Base-by-base conservation (phyloP, 2,113 vertebrate genomes). In the Corythaixoides concolor region DNA sequence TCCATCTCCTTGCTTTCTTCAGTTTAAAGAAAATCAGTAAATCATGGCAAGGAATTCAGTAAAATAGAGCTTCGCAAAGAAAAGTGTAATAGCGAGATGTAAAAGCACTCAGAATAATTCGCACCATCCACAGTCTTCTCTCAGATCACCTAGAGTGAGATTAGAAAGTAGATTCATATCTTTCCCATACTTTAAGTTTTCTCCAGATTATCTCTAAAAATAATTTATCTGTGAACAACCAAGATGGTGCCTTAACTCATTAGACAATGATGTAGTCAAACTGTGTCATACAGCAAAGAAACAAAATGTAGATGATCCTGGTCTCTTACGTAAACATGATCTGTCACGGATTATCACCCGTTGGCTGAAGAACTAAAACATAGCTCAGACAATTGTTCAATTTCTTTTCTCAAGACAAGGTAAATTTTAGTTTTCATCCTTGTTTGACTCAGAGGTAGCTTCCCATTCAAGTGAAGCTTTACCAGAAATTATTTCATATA, bases 81-180 rank as follows among this genome's bases (percentile, higher is more conserved):
- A 64, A 55, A 81, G 3, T 2, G 2, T 37, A 53, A 35, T 5
- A 69, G 7, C 0, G 0, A 76, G 33, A 73, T 24, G 6, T 49
- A 73, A 79, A 73, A 74, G 16, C 33, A 37, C 5, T 58, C 32
- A 22, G 53, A 73, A 52, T 23, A 66, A 58, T 17, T 83, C 1
- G 5, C 30, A 69, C 4, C 49, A 76, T 39, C 17, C 35, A 60
- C 8, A 47, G 21, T 47, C 30, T 73, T 68, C n/a, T 76, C 33
- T 73, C 58, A 58, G 3, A 39, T 47, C 39, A 58, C 28, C 15
- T 6, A 41, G 9, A 24, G 47, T 43, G 21, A 81, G 23, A 35
- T 70, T 15, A 74, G 23, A 50, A 84, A 62, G 35, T 2, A 50
- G 24, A 66, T 67, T 58, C 0, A 3, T 28, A 50, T 15, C 3